Percentiles rank a stretch among this genome's conserved stretches.
Evolutionary conservation across 2,797 vertebrate genomes (phyloP).

Genomic region (Garrulus glandarius): DNA sequence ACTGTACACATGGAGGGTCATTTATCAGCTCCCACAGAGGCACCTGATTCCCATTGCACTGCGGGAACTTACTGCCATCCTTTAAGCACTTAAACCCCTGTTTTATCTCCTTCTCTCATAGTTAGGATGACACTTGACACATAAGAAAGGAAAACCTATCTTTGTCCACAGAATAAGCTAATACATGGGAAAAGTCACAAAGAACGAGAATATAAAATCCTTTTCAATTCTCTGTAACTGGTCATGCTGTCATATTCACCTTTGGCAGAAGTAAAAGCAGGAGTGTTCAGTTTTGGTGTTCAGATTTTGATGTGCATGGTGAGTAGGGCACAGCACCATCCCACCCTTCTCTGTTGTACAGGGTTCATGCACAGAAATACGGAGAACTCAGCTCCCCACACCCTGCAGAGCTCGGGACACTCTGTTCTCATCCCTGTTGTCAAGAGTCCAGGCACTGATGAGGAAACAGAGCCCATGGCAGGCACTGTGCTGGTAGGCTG

Average conservation of each 20-base stretch:
- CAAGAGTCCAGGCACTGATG: neutral
- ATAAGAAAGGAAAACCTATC: neutral
- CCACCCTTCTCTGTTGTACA: neutral
- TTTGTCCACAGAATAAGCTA: neutral
- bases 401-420: fast-evolving
- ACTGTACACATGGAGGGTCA: neutral
- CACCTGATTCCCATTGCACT: neutral
- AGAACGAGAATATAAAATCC: fast-evolving
- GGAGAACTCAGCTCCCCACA: neutral
- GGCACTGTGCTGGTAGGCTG: neutral
- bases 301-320: neutral
- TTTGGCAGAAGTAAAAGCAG: neutral
- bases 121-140: neutral
- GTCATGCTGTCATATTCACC: neutral
- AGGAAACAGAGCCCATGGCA: neutral
- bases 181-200: neutral
- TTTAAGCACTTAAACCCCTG: neutral
- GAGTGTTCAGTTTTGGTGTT: neutral
- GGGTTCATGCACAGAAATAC: neutral
- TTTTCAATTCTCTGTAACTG: neutral
- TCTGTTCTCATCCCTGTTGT: neutral
- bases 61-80: neutral
- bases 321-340: neutral
- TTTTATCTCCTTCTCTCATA: neutral
- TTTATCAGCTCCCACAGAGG: neutral